phyloP scores from a whole-genome alignment of 2,113 vertebrate species.

The Chaetodon trifascialis region DNA sequence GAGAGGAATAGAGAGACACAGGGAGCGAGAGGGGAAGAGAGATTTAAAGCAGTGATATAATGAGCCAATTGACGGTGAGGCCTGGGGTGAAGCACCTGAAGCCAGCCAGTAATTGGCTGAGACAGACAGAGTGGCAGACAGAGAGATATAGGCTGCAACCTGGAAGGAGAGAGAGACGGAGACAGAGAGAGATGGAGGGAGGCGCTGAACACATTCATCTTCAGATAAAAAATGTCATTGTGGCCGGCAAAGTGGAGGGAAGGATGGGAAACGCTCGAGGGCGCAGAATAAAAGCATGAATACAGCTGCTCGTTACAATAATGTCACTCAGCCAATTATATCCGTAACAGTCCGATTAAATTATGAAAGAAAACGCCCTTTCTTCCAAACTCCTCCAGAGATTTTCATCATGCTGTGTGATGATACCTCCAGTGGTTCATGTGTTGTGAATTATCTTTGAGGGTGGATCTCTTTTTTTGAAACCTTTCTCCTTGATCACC shows the following conservation, averaged over 20 bases:
- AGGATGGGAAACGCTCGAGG: conserved; percentile 31
- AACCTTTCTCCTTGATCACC: conserved; percentile 20
- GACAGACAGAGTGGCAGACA: conserved; percentile 63
- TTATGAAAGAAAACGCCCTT: conserved; percentile 56
- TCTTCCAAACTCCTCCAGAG: conserved; percentile 33
- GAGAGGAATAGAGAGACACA: conserved; percentile 4
- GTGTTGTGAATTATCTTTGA: conserved; percentile 44
- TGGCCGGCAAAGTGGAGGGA: neutral
- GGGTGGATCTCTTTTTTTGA: conserved; percentile 9
- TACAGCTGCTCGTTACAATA: conserved; percentile 58
- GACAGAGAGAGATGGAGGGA: conserved; percentile 11
- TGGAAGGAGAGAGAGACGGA: conserved; percentile 43
- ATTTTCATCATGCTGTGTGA: conserved; percentile 30
- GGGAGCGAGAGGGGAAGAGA: neutral
- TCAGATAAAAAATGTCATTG: conserved; percentile 28
- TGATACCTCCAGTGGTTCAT: conserved; percentile 27
- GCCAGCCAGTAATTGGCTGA: conserved; percentile 73
- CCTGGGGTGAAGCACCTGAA: conserved; percentile 71
- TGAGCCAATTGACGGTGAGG: conserved; percentile 65
- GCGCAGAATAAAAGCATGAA: conserved; percentile 16
- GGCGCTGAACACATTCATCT: conserved; percentile 33
- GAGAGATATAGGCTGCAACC: conserved; percentile 48
- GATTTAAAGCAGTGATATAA: conserved; percentile 68
- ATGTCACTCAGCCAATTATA: conserved; percentile 73
- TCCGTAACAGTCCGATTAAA: conserved; percentile 46